phyloP scores from a whole-genome alignment of 1,140 invertebrate species.

The Tetragnatha versicolor region DNA sequence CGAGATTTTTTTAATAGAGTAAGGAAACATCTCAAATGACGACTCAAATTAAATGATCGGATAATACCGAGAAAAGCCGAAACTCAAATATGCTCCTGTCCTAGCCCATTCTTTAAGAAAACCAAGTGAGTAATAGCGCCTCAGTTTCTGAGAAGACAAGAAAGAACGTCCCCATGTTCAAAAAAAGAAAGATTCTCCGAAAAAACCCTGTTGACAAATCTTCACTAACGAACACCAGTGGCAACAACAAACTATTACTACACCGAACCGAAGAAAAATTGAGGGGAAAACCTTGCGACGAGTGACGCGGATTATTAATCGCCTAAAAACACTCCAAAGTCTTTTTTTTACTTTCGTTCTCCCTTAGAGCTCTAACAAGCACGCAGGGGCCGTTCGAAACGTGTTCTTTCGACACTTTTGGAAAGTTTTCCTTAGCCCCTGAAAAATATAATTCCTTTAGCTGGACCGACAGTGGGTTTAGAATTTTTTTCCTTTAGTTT shows the following conservation, averaged over 20 bases:
- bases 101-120: too few relatives aligned
- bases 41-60: too few relatives aligned
- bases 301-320: constrained; percentile 38
- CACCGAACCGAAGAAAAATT: not conserved
- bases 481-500: not conserved
- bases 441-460: constrained; percentile 13
- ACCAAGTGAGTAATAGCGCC: not conserved
- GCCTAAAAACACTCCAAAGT: constrained; percentile 16
- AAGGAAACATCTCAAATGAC: too few relatives aligned
- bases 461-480: constrained; percentile 9
- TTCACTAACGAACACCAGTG: constrained; percentile 15
- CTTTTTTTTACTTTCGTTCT: not conserved
- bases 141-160: not conserved
- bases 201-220: constrained; percentile 14
- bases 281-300: not conserved
- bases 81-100: too few relatives aligned
- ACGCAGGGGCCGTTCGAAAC: not conserved
- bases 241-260: constrained; percentile 25
- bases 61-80: too few relatives aligned
- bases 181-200: not conserved
- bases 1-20: too few relatives aligned
- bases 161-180: too few relatives aligned
- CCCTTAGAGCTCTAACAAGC: constrained; percentile 33
- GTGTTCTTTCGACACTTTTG: constrained; percentile 15
- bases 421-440: constrained; percentile 19